Base-by-base conservation (phyloP, 2,888 invertebrate species). In the Euplagia quadripunctaria region DNA sequence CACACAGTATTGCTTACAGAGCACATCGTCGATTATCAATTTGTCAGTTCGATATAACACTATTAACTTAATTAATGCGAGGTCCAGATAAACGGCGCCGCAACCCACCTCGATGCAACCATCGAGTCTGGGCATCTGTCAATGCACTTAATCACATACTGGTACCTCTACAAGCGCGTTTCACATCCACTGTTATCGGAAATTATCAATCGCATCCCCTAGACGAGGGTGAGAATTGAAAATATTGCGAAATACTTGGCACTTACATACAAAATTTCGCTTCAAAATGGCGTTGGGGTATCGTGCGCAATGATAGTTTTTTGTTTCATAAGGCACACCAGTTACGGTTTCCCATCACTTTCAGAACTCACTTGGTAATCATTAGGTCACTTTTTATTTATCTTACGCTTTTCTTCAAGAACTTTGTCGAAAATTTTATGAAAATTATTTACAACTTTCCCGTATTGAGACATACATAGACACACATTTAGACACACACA, bases 231-330 rank as follows among this genome's bases (percentile, higher is more conserved):
- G 86, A 87, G 83, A 91, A 90, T 89, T 81, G 88, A 92, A 94
- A 94, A 93, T 95, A 96, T 95, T 94, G 94, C 94, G 91, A 96
- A 96, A 94, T 95, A 95, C 95, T 95, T 96, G 95, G 94, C 96
- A 96, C 96, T 96, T 96, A 96, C 96, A 95, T 94, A 95, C 93
- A 95, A 96, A 95, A 94, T 95, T 96, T 96, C 95, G 96, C 96
- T 95, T 96, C 96, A 96, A 96, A 96, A 96, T 96, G 96, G 96
- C 96, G 96, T 96, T 96, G 93, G 90, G 90, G 92, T 94, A 95
- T 95, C 96, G 95, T 96, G 96, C 95, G 96, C 94, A 94, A 94
- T 94, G 95, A 95, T 94, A 94, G 96, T 94, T 96, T 96, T 96
- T 95, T 94, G 95, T 94, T 95, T 95, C 92, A 92, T 92, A 92